phyloP scores from a whole-genome alignment of 1,140 invertebrate genomes.

The Teleogryllus occipitalis region DNA sequence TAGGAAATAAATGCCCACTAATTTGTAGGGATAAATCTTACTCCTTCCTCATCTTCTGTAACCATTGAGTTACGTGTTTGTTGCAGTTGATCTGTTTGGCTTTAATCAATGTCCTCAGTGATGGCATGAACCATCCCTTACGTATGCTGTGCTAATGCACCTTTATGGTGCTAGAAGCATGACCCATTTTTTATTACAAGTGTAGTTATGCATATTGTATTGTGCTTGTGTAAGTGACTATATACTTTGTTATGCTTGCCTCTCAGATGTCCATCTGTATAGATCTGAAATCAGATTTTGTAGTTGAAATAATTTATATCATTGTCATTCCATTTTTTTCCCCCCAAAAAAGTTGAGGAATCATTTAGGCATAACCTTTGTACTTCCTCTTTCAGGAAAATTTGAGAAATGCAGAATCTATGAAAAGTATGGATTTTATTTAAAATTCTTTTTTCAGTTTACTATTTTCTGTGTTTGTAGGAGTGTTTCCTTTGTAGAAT shows the following conservation, averaged over 20 bases:
- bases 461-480: neutral
- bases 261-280: neutral
- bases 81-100: neutral
- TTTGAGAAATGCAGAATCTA: neutral
- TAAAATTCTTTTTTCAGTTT: neutral
- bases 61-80: neutral
- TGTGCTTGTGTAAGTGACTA: neutral
- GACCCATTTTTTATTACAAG: neutral
- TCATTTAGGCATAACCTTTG: no score
- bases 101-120: neutral
- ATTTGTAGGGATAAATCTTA: no score
- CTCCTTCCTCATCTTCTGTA: neutral
- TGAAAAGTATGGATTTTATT: neutral
- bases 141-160: neutral
- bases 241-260: neutral
- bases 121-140: neutral
- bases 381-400: no score
- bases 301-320: neutral
- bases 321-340: no score
- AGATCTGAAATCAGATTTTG: neutral
- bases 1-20: no score
- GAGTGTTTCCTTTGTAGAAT: neutral
- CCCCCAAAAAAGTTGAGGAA: no score
- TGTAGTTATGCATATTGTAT: neutral
- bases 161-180: neutral